Conservation (phyloP, 2,113 vertebrate species). For the Rhodinocichla rosea region DNA sequence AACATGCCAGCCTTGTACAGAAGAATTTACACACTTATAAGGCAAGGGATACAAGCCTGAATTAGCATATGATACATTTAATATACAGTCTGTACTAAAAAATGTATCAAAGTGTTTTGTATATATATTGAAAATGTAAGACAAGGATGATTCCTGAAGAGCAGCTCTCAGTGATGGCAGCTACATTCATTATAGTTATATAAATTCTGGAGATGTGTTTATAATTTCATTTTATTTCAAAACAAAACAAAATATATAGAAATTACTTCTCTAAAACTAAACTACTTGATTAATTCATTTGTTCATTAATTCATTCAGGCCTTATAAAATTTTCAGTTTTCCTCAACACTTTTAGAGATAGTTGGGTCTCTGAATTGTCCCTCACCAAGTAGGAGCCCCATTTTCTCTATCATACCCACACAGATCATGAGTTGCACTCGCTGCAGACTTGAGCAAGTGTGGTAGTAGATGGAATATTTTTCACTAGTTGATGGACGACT, state of each 20-base stretch:
- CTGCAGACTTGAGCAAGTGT: neutral
- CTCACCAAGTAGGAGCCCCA: neutral
- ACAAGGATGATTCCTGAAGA: neutral
- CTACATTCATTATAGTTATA: neutral
- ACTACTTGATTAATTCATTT: neutral
- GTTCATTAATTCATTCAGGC: neutral
- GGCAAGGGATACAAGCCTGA: neutral
- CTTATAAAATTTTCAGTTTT: neutral
- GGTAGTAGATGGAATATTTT: neutral
- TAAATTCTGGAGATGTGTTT: neutral
- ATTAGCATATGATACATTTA: neutral
- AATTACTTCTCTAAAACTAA: neutral
- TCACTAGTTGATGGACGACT: neutral
- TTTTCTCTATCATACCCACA: neutral
- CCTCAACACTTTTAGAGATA: neutral
- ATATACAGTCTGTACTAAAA: neutral
- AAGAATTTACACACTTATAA: neutral
- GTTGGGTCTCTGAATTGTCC: neutral
- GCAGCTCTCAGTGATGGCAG: neutral
- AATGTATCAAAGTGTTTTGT: neutral
- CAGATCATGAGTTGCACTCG: neutral
- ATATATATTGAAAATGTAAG: neutral
- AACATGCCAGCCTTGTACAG: neutral
- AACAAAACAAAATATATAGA: neutral
- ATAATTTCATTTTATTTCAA: neutral